Evolutionary conservation across 2,888 invertebrate species (phyloP).

Genomic region (Dynastes tityus): DNA sequence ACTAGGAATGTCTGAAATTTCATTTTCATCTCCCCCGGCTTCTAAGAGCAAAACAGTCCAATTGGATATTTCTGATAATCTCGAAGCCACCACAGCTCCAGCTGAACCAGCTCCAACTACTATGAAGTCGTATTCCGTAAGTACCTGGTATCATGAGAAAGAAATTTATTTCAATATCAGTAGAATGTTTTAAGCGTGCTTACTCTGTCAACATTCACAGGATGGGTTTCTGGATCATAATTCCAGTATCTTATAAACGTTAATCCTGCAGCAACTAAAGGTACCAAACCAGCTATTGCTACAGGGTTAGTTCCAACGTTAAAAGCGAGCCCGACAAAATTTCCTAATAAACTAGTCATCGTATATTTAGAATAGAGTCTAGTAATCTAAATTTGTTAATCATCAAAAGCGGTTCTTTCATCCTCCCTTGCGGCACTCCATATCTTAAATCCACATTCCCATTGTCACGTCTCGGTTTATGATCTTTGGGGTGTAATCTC

Average conservation of each 20-base stretch:
- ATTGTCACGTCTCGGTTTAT: constrained; percentile 75
- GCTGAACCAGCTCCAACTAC: constrained; percentile 92
- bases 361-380: not conserved
- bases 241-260: constrained; percentile 86
- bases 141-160: constrained; percentile 72
- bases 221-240: constrained; percentile 87
- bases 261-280: constrained; percentile 86
- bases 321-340: constrained; percentile 67
- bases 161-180: not conserved
- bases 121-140: constrained; percentile 88
- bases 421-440: not conserved
- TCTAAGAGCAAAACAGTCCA: constrained; percentile 90
- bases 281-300: constrained; percentile 82
- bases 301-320: constrained; percentile 67
- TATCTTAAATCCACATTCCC: constrained; percentile 79
- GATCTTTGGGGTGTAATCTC: constrained; percentile 83
- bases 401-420: not conserved
- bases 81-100: constrained; percentile 89
- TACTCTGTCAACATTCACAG: constrained; percentile 81
- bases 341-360: constrained; percentile 71
- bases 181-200: constrained; percentile 64
- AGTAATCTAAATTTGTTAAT: not conserved
- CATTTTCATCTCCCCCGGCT: constrained; percentile 91
- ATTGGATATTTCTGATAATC: constrained; percentile 85
- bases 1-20: constrained; percentile 90